Base-by-base conservation (phyloP, 2,888 invertebrate genomes). In the Linnaemya tessellans region DNA sequence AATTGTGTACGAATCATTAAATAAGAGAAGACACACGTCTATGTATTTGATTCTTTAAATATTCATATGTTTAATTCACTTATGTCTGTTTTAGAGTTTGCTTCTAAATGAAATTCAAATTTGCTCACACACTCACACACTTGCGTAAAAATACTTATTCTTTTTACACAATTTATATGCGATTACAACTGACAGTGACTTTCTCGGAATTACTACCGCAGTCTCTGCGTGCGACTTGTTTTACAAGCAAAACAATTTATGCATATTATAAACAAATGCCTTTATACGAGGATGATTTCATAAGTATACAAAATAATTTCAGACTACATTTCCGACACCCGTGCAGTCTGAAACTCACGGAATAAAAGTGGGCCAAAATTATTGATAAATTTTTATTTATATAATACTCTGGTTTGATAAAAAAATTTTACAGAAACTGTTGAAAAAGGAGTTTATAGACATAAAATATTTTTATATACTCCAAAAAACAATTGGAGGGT, bases 1-100 rank as follows among this genome's bases (percentile, higher is more conserved):
- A n/a, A n/a, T n/a, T 54, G 20, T 56, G 11, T 56, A 15, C 9
- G 18, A 38, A 51, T 43, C 18, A 65, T 25, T 43, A 73, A 64
- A 56, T 38, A 8, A 38, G 10, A 43, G 18, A 56, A 46, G 46
- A 15, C 43, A n/a, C 13, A 7, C 22, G n/a, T n/a, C 35, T 54
- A 18, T 75, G 35, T 35, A 4, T 43, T 5, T 54, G 22, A 65
- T 35, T 73, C 35, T 60, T 84, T 84, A 68, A 73, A 80, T 77
- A 77, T 80, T 80, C 80, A 84, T 71, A 67, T 77, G 38, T 62
- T 80, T 67, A 60, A 84, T 80, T 77, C 80, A 77, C 75, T 80
- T 38, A 67, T 35, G 71, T 67, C 65, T 80, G 60, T 35, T 54
- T 60, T 67, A 22, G 62, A 73, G 71, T 77, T 80, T 67, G 25